Base-by-base conservation (phyloP, 2,113 vertebrate genomes). In the Oncorhynchus mykiss region DNA sequence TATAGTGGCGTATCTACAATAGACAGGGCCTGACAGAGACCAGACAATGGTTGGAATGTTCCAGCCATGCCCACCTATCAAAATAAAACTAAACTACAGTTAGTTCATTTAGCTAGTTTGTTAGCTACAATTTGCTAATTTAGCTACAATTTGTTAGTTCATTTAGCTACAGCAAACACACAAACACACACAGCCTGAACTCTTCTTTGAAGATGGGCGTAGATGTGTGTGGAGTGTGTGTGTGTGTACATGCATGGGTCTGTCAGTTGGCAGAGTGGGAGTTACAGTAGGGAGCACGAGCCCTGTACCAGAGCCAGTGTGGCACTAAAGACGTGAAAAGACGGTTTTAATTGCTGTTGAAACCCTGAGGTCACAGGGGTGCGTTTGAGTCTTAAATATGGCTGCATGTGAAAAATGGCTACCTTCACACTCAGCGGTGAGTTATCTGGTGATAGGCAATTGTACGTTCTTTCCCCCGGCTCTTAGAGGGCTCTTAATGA, bases 401-500 rank as follows among this genome's bases (percentile, higher is more conserved):
- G 59, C 59, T 62, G 59, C 20, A 5, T n/a, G 59, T 22, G 59
- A 22, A 62, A n/a, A 22, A 22, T 8, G 18, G 59, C 20, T 8
- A 11, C 59, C 6, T 62, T 62, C 59, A 62, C 59, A 62, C 59
- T 14, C 7, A 8, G 7, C 18, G 2, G 59, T 62, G 59, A 9
- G 59, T 14, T 18, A 16, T 18, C 54, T 57, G 54, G 54, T 22
- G 59, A 22, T 24, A 22, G 59, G 5, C 3, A 22, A 60, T 7
- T n/a, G 59, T 62, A 16, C 59, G 64, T 49, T 73, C 54, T 74
- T 67, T 72, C 25, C 64, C 31, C 22, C 14, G 16, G 78, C 73
- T 27, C 54, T 73, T 82, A 70, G 85, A 71, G 85, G 75, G 65
- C 76, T 78, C 82, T 87, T 90, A 85, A 90, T 86, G 82, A 82